Conservation (phyloP, 2,113 vertebrate species). For the human (Homo sapiens) region GRCh38 chr2:166369001-166369500, state of each 20-base stretch:
- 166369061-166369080: background rate
- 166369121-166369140: background rate
- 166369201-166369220: background rate
- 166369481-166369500: background rate
- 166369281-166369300: background rate
- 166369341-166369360: background rate
- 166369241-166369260: background rate
- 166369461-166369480: background rate
- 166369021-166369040: background rate
- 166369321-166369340: background rate
- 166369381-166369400: background rate
- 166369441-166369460: background rate
- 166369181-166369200: background rate
- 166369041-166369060: background rate
- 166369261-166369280: background rate
- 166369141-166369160: background rate
- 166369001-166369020: background rate
- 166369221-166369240: slow-evolving; percentile 4
- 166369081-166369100: background rate
- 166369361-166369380: background rate
- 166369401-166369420: background rate
- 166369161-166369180: background rate
- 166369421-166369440: background rate
- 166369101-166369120: background rate
- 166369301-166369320: background rate